Evolutionary conservation across 2,113 vertebrate species (phyloP), one percentile per base, ranked within the genome.

Genomic region (Nothobranchius kuhntae): DNA sequence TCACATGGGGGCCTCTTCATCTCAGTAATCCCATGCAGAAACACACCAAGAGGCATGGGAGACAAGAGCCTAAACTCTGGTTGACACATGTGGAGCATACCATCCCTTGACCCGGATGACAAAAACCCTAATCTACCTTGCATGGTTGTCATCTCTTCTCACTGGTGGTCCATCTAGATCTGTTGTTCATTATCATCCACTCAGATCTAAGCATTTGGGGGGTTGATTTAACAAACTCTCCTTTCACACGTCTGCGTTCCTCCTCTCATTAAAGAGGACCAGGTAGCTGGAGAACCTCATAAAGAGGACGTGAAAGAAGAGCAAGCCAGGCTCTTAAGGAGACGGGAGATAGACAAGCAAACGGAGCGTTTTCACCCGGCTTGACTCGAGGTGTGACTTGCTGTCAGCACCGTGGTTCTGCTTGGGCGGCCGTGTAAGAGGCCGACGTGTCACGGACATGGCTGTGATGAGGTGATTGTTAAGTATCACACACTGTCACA

Each of bases 391-490:
- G 82, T 87, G 87, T 78, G 83, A 86, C 80, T 85, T 8, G 54
- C 88, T 91, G 89, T 89, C 91, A 92, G 81, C 88, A 82, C 75
- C n/a, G 82, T 42, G 86, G 82, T 89, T 91, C 89, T 90, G 89
- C 89, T 78, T 84, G 66, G 86, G 77, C 78, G 71, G 63, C 74
- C 57, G 75, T 90, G 81, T 88, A 88, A 89, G 87, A 65, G 83
- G 73, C 80, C 65, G 80, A 78, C 73, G 83, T 84, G 86, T 87
- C 85, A 85, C 81, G 75, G 89, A 87, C 81, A 88, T 76, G 90
- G 85, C 86, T 82, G 65, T 91, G 89, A 91, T 89, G 90, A 90
- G 90, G 82, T 64, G 83, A 91, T 90, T 91, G 89, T 91, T 90
- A 85, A 85, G 80, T 89, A 85, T 83, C 76, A 85, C 85, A 82